Base-by-base conservation (phyloP, 2,797 vertebrate species). In the Urocyon cinereoargenteus region DNA sequence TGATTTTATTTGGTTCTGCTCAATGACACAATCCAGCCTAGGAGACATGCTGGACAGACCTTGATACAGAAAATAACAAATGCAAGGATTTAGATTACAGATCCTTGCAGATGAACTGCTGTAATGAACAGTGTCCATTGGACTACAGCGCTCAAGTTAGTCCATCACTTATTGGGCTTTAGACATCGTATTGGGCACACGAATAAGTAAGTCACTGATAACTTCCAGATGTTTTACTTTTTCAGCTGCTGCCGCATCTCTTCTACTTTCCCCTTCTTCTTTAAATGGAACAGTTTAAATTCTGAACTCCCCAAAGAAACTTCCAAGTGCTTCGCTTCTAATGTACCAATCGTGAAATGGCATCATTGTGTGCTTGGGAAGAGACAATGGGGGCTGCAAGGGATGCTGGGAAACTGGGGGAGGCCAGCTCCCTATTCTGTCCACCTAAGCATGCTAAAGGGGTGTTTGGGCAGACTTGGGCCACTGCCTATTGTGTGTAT, bases 111-210 rank as follows among this genome's bases (percentile, higher is more conserved):
- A 83, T 75, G 86, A 96, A 59, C 66, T 85, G 87, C 61, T 79
- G 16, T 86, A 95, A 57, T 83, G 91, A 93, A 78, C 64, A 73
- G 24, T 28, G 89, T 97, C 83, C 68, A 5, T 64, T 98, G 94
- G 64, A 91, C 95, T 96, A 16, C 10, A 24, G 66, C 91, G 72
- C 70, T 94, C 28, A 57, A 96, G 86, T 95, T 95, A 97, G 78
- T 89, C 11, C 82, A 91, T 34, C 6, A 68, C 96, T 98, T 98
- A n/a, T n/a, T n/a, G n/a, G n/a, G n/a, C n/a, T n/a, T n/a, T n/a
- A n/a, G n/a, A n/a, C n/a, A n/a, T n/a, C n/a, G 22, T 34, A 94
- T 26, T 92, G 78, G 94, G 73, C 6, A 97, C 40, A 78, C 86
- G 94, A 97, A 94, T 85, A 87, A 0, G 4, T 36, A 86, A 96